Percentiles rank a stretch among this genome's conserved stretches.
These are phyloP conservation scores for Pachydiplax longipennis DNA, from an alignment of 2,888 invertebrate genomes.

Conservation along the genomic window DNA sequence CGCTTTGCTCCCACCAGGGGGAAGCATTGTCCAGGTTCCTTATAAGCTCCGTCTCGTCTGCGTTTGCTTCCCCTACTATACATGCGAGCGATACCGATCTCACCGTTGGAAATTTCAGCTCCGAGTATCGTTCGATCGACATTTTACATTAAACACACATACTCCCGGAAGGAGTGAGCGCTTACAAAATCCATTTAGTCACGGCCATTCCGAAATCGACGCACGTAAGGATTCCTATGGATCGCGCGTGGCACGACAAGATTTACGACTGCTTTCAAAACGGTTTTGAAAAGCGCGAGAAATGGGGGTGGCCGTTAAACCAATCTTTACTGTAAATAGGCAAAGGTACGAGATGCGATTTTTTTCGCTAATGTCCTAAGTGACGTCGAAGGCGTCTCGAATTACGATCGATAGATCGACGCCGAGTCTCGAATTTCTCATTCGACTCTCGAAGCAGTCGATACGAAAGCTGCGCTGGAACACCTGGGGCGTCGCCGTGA, in stretches of 20 bases:
- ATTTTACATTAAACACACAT: not conserved
- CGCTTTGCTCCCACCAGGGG: not conserved
- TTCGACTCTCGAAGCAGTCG: not conserved
- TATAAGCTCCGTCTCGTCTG: not conserved
- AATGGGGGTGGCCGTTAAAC: not conserved
- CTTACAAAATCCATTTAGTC: not conserved
- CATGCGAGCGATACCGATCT: not conserved
- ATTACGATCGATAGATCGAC: not conserved
- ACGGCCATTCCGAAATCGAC: not conserved
- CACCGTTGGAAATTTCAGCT: not conserved
- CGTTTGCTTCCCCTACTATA: not conserved
- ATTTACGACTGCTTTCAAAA: not conserved
- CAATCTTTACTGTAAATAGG: not conserved
- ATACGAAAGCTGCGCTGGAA: not conserved
- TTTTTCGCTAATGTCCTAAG: not conserved
- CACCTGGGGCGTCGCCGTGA: not conserved
- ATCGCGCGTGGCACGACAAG: not conserved
- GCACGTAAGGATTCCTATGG: not conserved
- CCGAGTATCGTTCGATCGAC: not conserved
- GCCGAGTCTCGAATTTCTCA: not conserved
- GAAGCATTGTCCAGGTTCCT: not conserved
- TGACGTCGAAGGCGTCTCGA: not conserved
- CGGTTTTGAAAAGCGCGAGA: not conserved
- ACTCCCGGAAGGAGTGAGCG: not conserved
- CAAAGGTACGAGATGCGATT: not conserved